Evolutionary conservation across 2,113 vertebrate genomes (phyloP).

Genomic region (Aythya baeri): DNA sequence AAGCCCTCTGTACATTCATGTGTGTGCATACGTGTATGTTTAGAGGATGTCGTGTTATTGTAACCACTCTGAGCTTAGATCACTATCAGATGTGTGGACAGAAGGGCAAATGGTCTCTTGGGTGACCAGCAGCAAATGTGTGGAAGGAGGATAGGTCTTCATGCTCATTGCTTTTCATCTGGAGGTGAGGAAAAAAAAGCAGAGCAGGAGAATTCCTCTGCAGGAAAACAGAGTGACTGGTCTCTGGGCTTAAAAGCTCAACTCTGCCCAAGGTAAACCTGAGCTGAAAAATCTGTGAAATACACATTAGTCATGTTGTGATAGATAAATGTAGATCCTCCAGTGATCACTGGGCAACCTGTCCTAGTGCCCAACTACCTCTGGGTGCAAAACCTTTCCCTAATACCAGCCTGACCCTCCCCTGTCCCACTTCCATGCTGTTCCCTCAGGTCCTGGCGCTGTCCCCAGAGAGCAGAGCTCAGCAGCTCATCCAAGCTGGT

Average conservation of each 20-base stretch:
- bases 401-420: no score
- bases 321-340: rapidly evolving
- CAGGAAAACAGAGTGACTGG: rapidly evolving
- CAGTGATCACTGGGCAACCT: neutral
- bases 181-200: neutral
- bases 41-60: neutral
- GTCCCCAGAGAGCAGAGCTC: no score
- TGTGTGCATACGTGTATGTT: neutral
- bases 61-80: neutral
- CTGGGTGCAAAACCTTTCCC: no score
- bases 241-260: neutral
- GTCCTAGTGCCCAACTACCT: no score
- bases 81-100: neutral
- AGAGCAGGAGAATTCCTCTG: neutral
- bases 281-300: neutral
- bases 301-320: rapidly evolving
- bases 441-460: no score
- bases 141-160: neutral
- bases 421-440: no score
- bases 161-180: neutral
- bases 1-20: neutral
- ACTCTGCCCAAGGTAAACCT: rapidly evolving
- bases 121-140: neutral
- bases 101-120: neutral
- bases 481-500: no score